Evolutionary conservation across 2,888 invertebrate genomes (phyloP).

Genomic region (Tipula lateralis): DNA sequence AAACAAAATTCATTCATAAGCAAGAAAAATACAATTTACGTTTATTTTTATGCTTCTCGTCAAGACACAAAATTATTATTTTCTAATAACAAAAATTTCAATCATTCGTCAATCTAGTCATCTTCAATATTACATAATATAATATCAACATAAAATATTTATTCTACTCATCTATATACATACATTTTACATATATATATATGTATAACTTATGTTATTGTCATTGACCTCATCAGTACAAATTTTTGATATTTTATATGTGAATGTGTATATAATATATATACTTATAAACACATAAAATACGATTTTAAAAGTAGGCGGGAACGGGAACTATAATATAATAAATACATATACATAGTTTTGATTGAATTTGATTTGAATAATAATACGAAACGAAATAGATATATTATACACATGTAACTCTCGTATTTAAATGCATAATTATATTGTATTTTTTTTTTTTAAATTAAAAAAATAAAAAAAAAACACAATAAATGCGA

Average conservation of each 20-base stretch:
- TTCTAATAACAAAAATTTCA: background rate
- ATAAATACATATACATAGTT: background rate
- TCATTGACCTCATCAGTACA: constrained; percentile 11
- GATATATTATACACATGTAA: background rate
- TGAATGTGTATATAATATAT: background rate
- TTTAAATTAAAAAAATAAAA: background rate
- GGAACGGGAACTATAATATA: background rate
- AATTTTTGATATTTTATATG: background rate
- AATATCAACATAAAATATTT: background rate
- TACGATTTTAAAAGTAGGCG: background rate
- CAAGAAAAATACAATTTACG: background rate
- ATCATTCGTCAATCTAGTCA: background rate
- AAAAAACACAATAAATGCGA: background rate
- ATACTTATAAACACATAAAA: background rate
- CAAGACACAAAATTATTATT: background rate
- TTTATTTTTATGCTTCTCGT: background rate
- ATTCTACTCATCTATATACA: background rate
- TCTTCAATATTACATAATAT: background rate
- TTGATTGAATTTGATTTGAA: background rate
- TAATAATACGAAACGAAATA: background rate
- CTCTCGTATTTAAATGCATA: background rate
- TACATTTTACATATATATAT: background rate
- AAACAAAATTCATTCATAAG: background rate
- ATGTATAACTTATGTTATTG: background rate
- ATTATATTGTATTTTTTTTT: background rate